Percentiles rank a stretch among this genome's conserved stretches.
These are phyloP conservation scores for Thalpophila matura DNA, from an alignment of 2,888 invertebrate genomes.

Conservation along the genomic window DNA sequence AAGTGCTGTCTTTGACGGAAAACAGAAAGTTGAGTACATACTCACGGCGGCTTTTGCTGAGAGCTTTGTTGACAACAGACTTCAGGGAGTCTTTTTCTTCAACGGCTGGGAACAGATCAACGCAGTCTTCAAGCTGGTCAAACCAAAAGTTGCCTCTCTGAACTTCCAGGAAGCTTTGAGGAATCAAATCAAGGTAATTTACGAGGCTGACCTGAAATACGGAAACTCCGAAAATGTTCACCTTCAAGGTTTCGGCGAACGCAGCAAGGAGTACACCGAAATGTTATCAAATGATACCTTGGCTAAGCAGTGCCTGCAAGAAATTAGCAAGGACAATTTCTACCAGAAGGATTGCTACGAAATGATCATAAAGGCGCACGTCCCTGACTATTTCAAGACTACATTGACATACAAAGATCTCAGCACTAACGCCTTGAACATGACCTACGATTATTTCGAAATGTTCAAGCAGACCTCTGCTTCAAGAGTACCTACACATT, in stretches of 20 bases:
- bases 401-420: slow-evolving; percentile 88
- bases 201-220: slow-evolving; percentile 86
- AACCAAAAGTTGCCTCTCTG: slow-evolving; percentile 87
- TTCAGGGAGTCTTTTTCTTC: slow-evolving; percentile 87
- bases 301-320: slow-evolving; percentile 86
- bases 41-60: slow-evolving; percentile 88
- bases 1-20: slow-evolving; percentile 88
- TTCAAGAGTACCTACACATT: no score
- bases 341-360: slow-evolving; percentile 91
- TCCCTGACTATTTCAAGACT: slow-evolving; percentile 88
- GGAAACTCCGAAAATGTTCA: slow-evolving; percentile 85
- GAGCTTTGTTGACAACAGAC: slow-evolving; percentile 90
- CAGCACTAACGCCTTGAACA: slow-evolving; percentile 78
- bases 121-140: slow-evolving; percentile 80
- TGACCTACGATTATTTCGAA: slow-evolving; percentile 83
- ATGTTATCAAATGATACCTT: slow-evolving; percentile 82
- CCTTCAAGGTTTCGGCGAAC: slow-evolving; percentile 83
- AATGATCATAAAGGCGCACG: slow-evolving; percentile 88
- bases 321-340: slow-evolving; percentile 89
- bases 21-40: slow-evolving; percentile 85
- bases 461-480: slow-evolving; percentile 71
- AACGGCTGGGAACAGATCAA: slow-evolving; percentile 84
- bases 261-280: slow-evolving; percentile 87
- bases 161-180: slow-evolving; percentile 90
- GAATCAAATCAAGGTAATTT: slow-evolving; percentile 85